Evolutionary conservation across 1,140 invertebrate species (phyloP), one percentile per base, ranked within the genome.

Genomic region (Ylistrum balloti): DNA sequence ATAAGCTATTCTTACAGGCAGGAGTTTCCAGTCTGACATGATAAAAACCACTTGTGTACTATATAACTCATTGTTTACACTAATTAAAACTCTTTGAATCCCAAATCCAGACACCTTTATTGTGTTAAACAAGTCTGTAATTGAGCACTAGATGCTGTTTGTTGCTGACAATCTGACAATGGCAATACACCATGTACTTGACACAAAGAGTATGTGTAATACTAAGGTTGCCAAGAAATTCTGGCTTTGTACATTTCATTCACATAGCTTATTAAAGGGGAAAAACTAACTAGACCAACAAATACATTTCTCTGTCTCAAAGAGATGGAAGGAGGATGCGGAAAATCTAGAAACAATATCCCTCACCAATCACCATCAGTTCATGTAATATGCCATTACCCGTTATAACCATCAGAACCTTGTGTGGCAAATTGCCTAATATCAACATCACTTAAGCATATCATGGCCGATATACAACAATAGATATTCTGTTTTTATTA

Each of bases 351-450:
- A 74, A 28, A 74, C n/a, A 1, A 74, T 74, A n/a, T 17, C 56
- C n/a, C n/a, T 11, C 17, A 3, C 56, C n/a, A n/a, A 74, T 17
- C 15, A 28, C 28, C 5, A 74, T 74, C 35, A 45, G 10, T 45
- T 13, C 9, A 74, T 1, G 28, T 74, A n/a, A 74, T 74, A 74
- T 28, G 15, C 56, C 22, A 56, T 56, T 56, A 56, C 22, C 2
- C 7, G 13, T 1, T 28, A 74, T 74, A 74, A 74, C 17, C 56
- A 9, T 3, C n/a, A 5, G n/a, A 74, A 74, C 5, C 1, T n/a
- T 74, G 56, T 74, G 56, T 74, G 56, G 56, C 56, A 74, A 74
- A 74, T 74, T 74, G n/a, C 56, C 56, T 7, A 74, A 74, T n/a
- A 74, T n/a, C n/a, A 28, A n/a, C 56, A 74, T n/a, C n/a, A 74